A percentile compares a stretch with the other conserved stretches of the same genome.
These are phyloP conservation scores for Lottia scabra DNA, from an alignment of 2,888 invertebrate species.

Conservation along the genomic window DNA sequence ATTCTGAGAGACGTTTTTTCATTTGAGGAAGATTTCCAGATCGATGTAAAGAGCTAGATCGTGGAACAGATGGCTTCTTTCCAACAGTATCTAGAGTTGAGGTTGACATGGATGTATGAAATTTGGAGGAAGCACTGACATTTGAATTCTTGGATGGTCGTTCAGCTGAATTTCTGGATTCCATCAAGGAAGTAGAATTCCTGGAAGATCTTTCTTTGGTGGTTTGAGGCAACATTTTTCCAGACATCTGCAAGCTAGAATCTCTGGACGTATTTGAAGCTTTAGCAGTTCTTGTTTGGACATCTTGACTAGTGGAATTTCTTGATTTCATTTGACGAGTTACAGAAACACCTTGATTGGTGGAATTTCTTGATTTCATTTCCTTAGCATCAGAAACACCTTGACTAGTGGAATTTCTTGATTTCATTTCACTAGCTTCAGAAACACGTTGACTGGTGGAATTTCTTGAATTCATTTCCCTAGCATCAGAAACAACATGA, in stretches of 20 bases:
- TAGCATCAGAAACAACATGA: too few relatives aligned
- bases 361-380: background rate
- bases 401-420: background rate
- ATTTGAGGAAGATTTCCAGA: background rate
- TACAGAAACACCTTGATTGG: too few relatives aligned
- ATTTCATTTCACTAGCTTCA: background rate
- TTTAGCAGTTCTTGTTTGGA: slow-evolving; percentile 6
- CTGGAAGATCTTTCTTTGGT: too few relatives aligned
- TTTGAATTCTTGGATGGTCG: too few relatives aligned
- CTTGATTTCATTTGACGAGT: background rate
- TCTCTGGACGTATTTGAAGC: background rate
- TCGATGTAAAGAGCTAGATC: background rate
- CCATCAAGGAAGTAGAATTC: too few relatives aligned
- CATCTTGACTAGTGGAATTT: slow-evolving; percentile 7
- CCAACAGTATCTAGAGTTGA: background rate
- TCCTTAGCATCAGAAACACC: too few relatives aligned
- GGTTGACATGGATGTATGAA: background rate
- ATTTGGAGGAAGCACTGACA: background rate
- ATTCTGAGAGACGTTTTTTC: too few relatives aligned
- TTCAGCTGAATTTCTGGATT: too few relatives aligned
- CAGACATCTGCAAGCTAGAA: background rate
- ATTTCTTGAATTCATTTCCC: too few relatives aligned
- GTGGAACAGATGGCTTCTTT: background rate
- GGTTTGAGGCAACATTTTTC: background rate
- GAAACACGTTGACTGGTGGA: background rate